Conservation (phyloP, 2,888 invertebrate genomes). For the Drosophila parthenogenetica region DNA sequence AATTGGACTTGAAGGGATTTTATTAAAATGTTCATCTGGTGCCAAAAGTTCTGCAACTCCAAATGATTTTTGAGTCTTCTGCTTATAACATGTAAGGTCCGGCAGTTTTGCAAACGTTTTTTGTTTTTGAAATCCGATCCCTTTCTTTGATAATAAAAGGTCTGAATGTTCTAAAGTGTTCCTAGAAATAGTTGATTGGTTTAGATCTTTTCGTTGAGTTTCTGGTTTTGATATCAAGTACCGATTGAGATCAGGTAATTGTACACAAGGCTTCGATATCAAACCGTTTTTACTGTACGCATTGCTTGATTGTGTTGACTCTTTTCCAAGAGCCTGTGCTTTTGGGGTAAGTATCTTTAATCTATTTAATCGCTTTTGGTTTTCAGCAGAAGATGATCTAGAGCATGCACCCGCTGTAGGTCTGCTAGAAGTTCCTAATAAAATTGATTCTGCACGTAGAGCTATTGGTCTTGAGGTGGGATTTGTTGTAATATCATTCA, state of each 20-base stretch:
- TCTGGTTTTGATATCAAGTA: background rate
- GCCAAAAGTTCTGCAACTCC: conserved; percentile 5
- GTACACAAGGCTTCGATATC: background rate
- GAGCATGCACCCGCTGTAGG: background rate
- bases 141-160: background rate
- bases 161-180: background rate
- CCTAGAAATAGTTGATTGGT: background rate
- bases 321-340: background rate
- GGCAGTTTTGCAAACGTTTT: background rate
- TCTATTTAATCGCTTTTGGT: background rate
- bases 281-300: background rate
- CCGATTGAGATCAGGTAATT: background rate
- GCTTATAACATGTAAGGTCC: conserved; percentile 23
- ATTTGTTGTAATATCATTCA: background rate
- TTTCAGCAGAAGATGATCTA: background rate
- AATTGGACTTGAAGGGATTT: background rate
- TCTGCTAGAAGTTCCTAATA: background rate
- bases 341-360: background rate
- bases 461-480: background rate
- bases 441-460: background rate
- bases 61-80: background rate
- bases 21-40: background rate
- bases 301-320: background rate
- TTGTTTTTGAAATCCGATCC: too few species aligned
- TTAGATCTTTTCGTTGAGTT: background rate